Evolutionary conservation across 1,140 invertebrate species (phyloP).

Genomic region (Drosophila jambulina): DNA sequence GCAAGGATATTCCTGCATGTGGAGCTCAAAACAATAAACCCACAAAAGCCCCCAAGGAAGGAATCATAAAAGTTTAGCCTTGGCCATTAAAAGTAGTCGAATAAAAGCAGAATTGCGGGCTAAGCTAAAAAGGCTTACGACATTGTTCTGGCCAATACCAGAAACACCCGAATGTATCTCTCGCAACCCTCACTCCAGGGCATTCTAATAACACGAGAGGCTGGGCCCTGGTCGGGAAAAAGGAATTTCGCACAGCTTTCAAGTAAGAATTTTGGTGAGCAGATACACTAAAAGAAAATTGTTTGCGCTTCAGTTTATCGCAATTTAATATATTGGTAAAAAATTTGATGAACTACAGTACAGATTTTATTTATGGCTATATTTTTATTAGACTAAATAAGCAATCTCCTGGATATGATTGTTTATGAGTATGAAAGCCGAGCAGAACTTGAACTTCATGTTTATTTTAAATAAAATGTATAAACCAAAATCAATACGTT

Average conservation of each 20-base stretch:
- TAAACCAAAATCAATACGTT: no score
- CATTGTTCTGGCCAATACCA: conserved; percentile 39
- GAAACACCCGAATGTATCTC: conserved; percentile 38
- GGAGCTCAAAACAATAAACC: conserved; percentile 44
- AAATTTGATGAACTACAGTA: neutral
- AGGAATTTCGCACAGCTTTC: conserved; percentile 40
- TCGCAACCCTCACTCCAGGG: conserved; percentile 5
- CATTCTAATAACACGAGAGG: conserved; percentile 30
- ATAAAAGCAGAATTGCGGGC: conserved; percentile 48
- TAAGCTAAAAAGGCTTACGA: conserved; percentile 52
- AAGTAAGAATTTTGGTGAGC: conserved; percentile 46
- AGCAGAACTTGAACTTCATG: no score
- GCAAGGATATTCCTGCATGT: conserved; percentile 12
- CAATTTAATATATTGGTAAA: neutral
- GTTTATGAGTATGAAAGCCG: no score
- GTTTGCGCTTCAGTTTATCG: neutral
- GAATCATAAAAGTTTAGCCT: conserved; percentile 47
- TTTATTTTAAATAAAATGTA: no score
- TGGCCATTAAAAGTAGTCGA: conserved; percentile 49
- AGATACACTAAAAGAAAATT: neutral
- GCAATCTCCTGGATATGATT: no score
- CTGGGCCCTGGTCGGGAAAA: neutral
- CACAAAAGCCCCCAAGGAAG: conserved; percentile 23
- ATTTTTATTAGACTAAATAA: no score
- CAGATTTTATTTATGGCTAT: no score